Conservation (phyloP, 2,113 vertebrate genomes). For the Poeciliopsis retropinna region DNA sequence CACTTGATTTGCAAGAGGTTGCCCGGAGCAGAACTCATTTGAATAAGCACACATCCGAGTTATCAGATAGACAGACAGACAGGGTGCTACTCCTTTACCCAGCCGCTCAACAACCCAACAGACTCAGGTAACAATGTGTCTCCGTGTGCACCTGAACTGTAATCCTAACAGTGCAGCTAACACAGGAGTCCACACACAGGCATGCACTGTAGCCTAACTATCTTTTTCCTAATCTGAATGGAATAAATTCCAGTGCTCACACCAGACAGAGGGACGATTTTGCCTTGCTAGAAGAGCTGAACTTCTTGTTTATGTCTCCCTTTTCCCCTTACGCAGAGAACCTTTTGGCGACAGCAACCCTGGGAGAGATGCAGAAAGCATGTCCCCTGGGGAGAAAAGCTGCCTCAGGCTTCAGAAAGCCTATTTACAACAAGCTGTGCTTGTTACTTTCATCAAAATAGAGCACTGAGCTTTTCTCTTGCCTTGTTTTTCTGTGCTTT, state of each 20-base stretch:
- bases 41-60: conserved; percentile 79
- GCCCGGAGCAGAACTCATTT: conserved; percentile 78
- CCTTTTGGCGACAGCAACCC: conserved; percentile 81
- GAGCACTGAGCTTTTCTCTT: conserved; percentile 82
- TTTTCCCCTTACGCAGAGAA: conserved; percentile 70
- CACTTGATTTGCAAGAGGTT: conserved; percentile 82
- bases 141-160: conserved; percentile 61
- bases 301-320: conserved; percentile 78
- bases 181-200: conserved; percentile 54
- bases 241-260: conserved; percentile 63
- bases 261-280: conserved; percentile 66
- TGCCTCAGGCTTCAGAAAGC: conserved; percentile 83
- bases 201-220: conserved; percentile 51
- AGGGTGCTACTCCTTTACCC: conserved; percentile 47
- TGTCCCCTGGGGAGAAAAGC: conserved; percentile 79
- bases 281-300: conserved; percentile 70
- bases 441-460: conserved; percentile 86
- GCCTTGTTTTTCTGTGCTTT: conserved; percentile 81
- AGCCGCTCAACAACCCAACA: conserved; percentile 54
- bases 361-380: conserved; percentile 81
- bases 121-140: conserved; percentile 49
- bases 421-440: conserved; percentile 87
- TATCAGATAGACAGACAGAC: conserved; percentile 70
- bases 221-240: conserved; percentile 63
- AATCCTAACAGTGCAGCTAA: conserved; percentile 56